Base-by-base conservation (phyloP, 2,888 invertebrate species). In the Drosophila niveifrons region DNA sequence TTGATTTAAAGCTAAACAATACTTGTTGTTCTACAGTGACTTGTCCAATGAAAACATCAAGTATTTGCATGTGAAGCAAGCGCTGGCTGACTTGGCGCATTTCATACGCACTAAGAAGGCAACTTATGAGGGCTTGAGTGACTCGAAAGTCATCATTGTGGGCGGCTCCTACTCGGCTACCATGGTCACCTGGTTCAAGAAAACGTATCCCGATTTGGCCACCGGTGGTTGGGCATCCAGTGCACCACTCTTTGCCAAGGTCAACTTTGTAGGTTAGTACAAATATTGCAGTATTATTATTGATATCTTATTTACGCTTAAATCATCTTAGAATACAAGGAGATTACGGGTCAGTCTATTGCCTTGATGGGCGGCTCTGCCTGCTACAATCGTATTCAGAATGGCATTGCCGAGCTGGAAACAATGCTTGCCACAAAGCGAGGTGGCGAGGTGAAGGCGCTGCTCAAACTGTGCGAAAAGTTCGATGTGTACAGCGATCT, bases 91-190 rank as follows among this genome's bases (percentile, higher is more conserved):
- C 86, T 92, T 95, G 10, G 95, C 95, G 0, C 93, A 94, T 84
- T 95, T 95, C 77, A 95, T 95, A 64, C 86, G 90, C 11, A 91
- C 93, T 2, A 86, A 94, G 67, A 94, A 93, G 80, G 82, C 90
- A 23, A 83, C 75, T 2, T 82, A 89, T 34, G 82, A 90, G 0
- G 91, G 90, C 3, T 80, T 93, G 18, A 71, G 78, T 18, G 84
- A 93, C 13, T 92, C 93, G 3, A 92, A 91, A 50, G 93, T 92
- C 0, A 90, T 95, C 36, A 90, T 95, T 57, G 94, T 94, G 73
- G 95, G 95, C 1, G 95, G 95, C 0, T 95, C 95, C 0, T 95
- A 95, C 80, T 94, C 95, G 0, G 95, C 94, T 0, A 95, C 94
- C 66, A 94, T 95, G 94, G 95, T 93, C 15, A 92, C 94, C 36